Base-by-base conservation (phyloP, 2,797 vertebrate genomes). In the Phoeniculus purpureus region DNA sequence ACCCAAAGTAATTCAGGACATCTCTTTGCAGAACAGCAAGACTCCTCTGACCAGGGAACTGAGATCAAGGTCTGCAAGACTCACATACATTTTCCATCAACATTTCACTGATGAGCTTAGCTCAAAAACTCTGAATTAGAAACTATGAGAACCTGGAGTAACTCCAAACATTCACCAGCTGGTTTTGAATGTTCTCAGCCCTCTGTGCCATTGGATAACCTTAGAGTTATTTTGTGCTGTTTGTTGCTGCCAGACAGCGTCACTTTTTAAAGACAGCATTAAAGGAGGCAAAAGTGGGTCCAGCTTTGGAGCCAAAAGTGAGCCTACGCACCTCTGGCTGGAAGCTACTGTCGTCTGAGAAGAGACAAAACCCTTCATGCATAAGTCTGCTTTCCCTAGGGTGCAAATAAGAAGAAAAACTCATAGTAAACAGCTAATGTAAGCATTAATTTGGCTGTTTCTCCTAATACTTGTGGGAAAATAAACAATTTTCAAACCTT, bases 151-250 rank as follows among this genome's bases (percentile, higher is more conserved):
- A 92, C 71, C 86, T 95, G 88, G 92, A 96, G 84, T 72, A 78
- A 72, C 64, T 94, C 95, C 92, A 96, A 95, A 87, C 70, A 81
- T 94, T 96, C 96, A 76, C 92, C 94, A 94, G 92, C 94, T 95
- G 92, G 88, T 91, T 96, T 95, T 94, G 86, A 92, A 94, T 90
- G 88, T 91, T 95, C 90, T 95, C 94, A 96, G 93, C 93, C 95
- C 93, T 96, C 93, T 94, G 76, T 95, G 73, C 73, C 94, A 82
- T 92, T 91, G 89, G 91, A 87, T 95, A 92, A 92, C 93, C 93
- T 94, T 94, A 87, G 82, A 91, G 80, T 93, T 96, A 83, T 94
- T 95, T 89, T 92, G 87, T 87, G 54, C 77, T 89, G 71, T 87
- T 93, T 93, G 85, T 83, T 93, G 85, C 87, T 95, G 92, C 94